Percentiles rank a stretch among this genome's conserved stretches.
These are phyloP conservation scores for Apodemia mormo DNA, from an alignment of 2,888 invertebrate species.

Conservation along the genomic window DNA sequence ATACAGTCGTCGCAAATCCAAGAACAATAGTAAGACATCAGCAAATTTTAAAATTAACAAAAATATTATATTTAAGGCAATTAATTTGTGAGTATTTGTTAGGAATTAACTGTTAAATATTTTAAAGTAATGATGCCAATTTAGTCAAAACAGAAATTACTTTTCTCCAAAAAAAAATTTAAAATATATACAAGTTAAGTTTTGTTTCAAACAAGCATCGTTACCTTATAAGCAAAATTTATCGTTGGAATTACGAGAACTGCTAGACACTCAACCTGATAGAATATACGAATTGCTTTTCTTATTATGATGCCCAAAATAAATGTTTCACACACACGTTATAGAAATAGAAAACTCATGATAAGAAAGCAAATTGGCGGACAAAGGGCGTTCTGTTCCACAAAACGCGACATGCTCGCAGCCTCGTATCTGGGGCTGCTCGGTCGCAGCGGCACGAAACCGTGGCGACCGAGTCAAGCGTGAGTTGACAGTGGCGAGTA, in stretches of 20 bases:
- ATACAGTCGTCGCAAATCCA: conserved; percentile 80
- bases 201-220: background rate
- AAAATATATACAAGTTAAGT: no score
- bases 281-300: conserved; percentile 69
- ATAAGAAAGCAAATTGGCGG: conserved; percentile 78
- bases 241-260: conserved; percentile 77
- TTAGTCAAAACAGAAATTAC: background rate
- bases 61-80: no score
- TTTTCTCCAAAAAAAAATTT: no score
- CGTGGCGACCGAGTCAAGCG: conserved; percentile 46
- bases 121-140: no score
- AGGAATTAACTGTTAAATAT: no score
- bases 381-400: conserved; percentile 73
- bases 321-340: conserved; percentile 32
- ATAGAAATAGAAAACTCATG: conserved; percentile 45
- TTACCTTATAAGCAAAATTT: conserved; percentile 30
- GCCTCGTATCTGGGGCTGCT: conserved; percentile 80
- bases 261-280: conserved; percentile 72
- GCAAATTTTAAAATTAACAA: no score
- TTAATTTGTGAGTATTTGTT: no score
- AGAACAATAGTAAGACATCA: conserved; percentile 41
- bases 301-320: conserved; percentile 65
- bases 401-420: conserved; percentile 80
- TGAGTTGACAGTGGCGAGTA: conserved; percentile 91
- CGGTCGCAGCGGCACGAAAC: conserved; percentile 59